Percentiles rank a stretch among this genome's conserved stretches.
phyloP scores from a whole-genome alignment of 2,113 vertebrate species.

The Erythrolamprus reginae region DNA sequence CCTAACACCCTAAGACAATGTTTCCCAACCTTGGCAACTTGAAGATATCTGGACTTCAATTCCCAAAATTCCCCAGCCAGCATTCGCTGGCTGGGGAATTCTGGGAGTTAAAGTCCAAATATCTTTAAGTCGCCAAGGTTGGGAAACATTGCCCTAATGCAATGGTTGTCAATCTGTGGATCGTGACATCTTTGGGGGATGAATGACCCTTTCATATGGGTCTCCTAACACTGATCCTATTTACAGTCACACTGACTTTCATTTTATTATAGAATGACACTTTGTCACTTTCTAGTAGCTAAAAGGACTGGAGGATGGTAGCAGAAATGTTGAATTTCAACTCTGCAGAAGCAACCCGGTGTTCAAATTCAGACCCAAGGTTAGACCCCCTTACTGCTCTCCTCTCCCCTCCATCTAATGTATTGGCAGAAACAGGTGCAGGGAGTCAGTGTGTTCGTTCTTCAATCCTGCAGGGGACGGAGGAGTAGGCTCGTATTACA shows the following conservation, averaged over 20 bases:
- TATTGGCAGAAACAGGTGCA: conserved; percentile 28
- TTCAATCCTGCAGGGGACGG: neutral
- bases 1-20: neutral
- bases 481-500: neutral
- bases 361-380: neutral
- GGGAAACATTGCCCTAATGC: too few species aligned
- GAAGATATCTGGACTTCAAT: too few species aligned
- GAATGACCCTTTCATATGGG: too few species aligned
- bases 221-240: neutral
- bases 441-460: neutral
- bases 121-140: too few species aligned
- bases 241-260: neutral
- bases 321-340: neutral
- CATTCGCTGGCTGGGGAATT: too few species aligned
- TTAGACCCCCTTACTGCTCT: neutral
- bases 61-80: too few species aligned
- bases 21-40: too few species aligned
- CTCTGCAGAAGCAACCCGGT: neutral
- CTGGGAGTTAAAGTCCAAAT: too few species aligned
- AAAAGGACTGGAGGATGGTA: neutral
- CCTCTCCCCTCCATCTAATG: neutral
- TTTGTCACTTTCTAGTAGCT: neutral
- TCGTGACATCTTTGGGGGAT: too few species aligned
- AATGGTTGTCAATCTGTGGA: too few species aligned
- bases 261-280: neutral